Percentiles rank a stretch among this genome's conserved stretches.
Evolutionary conservation across 1,140 invertebrate genomes (phyloP).

Genomic region (Lepidurus apus): DNA sequence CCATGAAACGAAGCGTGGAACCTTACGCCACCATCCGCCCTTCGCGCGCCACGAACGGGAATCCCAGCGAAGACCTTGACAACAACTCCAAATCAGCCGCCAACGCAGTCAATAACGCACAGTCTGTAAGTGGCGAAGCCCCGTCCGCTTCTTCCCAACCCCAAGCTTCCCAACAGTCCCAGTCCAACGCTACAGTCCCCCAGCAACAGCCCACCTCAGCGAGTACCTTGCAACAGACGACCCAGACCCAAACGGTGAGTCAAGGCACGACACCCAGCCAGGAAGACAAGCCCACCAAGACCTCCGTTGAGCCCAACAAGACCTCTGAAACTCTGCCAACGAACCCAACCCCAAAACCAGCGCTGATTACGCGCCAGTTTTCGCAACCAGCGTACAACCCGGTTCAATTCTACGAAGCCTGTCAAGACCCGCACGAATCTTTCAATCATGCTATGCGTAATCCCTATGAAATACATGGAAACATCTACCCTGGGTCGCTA

Average conservation of each 20-base stretch:
- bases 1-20: constrained; percentile 46
- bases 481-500: not conserved
- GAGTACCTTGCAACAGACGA: constrained; percentile 26
- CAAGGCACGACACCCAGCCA: not conserved
- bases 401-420: not conserved
- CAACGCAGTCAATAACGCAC: not conserved
- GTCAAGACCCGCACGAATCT: not conserved
- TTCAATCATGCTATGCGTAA: not conserved
- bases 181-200: constrained; percentile 39
- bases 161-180: not conserved
- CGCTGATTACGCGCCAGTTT: not conserved
- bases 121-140: not conserved
- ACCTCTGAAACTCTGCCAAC: constrained; percentile 7
- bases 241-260: constrained; percentile 27
- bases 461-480: not conserved
- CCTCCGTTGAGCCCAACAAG: not conserved
- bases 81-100: constrained; percentile 31
- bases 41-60: not conserved
- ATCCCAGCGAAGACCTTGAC: constrained; percentile 35
- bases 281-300: not conserved
- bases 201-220: constrained; percentile 36
- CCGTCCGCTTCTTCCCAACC: not conserved
- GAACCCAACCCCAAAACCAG: constrained; percentile 17
- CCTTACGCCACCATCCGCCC: constrained; percentile 42
- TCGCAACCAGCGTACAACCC: not conserved